phyloP scores from a whole-genome alignment of 2,888 invertebrate genomes.

The Chouioia cunea region DNA sequence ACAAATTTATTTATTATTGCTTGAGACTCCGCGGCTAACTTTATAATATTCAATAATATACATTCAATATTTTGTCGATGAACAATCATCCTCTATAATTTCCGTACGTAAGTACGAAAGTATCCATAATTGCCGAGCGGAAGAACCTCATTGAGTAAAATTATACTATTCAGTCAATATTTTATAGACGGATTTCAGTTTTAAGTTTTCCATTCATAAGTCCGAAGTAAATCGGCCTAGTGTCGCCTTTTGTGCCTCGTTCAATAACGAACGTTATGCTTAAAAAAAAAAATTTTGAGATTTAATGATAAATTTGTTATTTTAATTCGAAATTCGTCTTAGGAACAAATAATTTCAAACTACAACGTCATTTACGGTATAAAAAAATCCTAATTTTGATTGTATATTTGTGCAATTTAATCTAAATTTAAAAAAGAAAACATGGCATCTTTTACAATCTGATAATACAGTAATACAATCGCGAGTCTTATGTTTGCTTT shows the following conservation, averaged over 20 bases:
- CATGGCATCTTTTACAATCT: too few species aligned
- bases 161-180: slow-evolving; percentile 48
- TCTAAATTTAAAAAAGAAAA: too few species aligned
- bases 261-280: background rate
- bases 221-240: slow-evolving; percentile 23
- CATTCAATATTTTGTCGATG: background rate
- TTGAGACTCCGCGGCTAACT: slow-evolving; percentile 38
- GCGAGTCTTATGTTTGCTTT: too few species aligned
- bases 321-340: too few species aligned
- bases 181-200: slow-evolving; percentile 33
- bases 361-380: too few species aligned
- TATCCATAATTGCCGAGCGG: slow-evolving; percentile 19
- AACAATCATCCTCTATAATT: too few species aligned
- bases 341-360: too few species aligned
- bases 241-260: slow-evolving; percentile 24
- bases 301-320: too few species aligned
- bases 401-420: too few species aligned
- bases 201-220: slow-evolving; percentile 13
- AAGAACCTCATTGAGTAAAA: slow-evolving; percentile 44
- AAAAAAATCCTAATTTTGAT: too few species aligned
- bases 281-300: background rate
- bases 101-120: background rate
- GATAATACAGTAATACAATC: too few species aligned
- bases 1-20: slow-evolving; percentile 63
- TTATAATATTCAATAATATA: too few species aligned